A percentile compares a stretch with the other conserved stretches of the same genome.
Evolutionary conservation across 2,113 vertebrate species (phyloP).

Genomic region (Limanda limanda): DNA sequence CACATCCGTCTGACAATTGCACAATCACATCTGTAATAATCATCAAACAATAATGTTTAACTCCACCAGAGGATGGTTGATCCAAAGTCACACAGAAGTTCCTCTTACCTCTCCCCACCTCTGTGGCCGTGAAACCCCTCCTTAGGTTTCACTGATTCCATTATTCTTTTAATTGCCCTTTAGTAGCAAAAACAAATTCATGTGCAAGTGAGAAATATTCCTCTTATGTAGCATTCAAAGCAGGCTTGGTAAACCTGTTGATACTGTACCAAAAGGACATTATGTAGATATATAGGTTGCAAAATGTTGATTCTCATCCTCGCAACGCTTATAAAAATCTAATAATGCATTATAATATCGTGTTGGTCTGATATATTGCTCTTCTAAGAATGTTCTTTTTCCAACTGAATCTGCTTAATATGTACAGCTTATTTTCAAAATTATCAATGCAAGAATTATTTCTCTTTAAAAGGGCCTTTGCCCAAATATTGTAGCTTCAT

Average conservation of each 20-base stretch:
- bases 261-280: conserved; percentile 22
- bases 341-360: conserved; percentile 10
- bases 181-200: neutral
- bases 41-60: neutral
- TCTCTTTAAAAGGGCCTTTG: conserved; percentile 1
- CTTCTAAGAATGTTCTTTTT: neutral
- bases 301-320: conserved; percentile 7
- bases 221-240: conserved; percentile 19
- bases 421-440: conserved; percentile 5
- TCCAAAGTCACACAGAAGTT: neutral
- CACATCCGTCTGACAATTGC: neutral
- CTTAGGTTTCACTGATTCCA: neutral
- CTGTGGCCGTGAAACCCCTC: neutral
- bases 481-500: neutral
- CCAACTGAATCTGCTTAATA: conserved; percentile 3
- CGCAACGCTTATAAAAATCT: neutral
- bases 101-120: neutral
- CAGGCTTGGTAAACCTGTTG: conserved; percentile 3
- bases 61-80: neutral
- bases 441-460: neutral
- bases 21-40: neutral
- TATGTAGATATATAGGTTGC: conserved; percentile 11
- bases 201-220: conserved; percentile 4
- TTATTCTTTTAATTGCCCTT: neutral
- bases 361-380: conserved; percentile 1